phyloP scores from a whole-genome alignment of 2,888 invertebrate genomes.

The Idaea straminata region DNA sequence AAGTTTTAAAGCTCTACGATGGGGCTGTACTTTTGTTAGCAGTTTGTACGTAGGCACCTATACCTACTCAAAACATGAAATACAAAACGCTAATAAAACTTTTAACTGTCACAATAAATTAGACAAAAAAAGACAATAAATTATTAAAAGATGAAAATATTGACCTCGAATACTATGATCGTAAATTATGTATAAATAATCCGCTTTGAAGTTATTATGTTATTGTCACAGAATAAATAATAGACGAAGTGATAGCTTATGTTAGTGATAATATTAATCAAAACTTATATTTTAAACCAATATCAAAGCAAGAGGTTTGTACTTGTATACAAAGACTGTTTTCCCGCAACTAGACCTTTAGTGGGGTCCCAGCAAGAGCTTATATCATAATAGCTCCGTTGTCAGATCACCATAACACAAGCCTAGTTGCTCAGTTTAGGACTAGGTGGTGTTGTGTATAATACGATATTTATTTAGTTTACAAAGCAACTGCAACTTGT shows the following conservation, averaged over 20 bases:
- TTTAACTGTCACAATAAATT: slow-evolving; percentile 1
- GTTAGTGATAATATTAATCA: not conserved
- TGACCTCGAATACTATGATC: not conserved
- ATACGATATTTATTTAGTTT: too few relatives aligned
- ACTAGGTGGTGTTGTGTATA: too few relatives aligned
- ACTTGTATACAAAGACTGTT: not conserved
- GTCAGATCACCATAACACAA: too few relatives aligned
- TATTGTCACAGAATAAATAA: not conserved
- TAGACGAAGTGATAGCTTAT: not conserved
- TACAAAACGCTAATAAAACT: not conserved
- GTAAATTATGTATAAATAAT: not conserved
- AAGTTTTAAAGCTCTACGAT: too few relatives aligned
- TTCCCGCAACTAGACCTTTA: too few relatives aligned
- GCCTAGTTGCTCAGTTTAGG: too few relatives aligned
- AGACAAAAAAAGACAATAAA: slow-evolving; percentile 23
- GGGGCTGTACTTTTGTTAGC: too few relatives aligned
- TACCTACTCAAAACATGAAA: not conserved
- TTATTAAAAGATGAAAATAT: slow-evolving; percentile 14
- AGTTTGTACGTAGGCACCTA: too few relatives aligned
- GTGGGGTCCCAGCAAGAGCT: too few relatives aligned
- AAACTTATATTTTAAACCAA: not conserved
- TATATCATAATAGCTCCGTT: too few relatives aligned
- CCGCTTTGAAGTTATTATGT: not conserved
- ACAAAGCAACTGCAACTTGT: too few relatives aligned
- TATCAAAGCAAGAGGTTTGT: not conserved